Conservation (phyloP, 2,113 vertebrate genomes). For the Cariama cristata region DNA sequence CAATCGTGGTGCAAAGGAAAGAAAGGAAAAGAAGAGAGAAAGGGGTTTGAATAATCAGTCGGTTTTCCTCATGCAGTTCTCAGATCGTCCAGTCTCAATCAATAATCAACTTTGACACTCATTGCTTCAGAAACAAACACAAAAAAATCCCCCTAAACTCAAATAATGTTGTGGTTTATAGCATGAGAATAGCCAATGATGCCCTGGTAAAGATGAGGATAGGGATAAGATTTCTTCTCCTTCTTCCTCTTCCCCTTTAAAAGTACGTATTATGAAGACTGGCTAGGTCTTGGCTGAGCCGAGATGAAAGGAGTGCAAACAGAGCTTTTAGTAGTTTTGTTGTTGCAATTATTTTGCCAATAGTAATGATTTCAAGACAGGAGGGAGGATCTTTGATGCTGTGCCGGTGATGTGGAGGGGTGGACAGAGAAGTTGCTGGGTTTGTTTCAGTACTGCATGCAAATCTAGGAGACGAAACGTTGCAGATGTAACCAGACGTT, state of each 20-base stretch:
- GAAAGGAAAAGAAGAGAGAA: constrained; percentile 31
- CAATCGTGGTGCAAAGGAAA: constrained; percentile 11
- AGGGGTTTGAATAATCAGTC: constrained; percentile 17
- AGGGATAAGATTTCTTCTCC: not conserved
- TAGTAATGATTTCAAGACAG: constrained; percentile 56
- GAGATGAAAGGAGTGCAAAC: constrained; percentile 66
- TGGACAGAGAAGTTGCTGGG: not conserved
- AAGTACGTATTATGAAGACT: not conserved
- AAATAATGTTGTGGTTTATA: not conserved
- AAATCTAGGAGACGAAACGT: not conserved
- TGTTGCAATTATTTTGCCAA: constrained; percentile 71
- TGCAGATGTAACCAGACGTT: fast-evolving
- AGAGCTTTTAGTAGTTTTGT: constrained; percentile 55
- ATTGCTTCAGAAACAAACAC: constrained; percentile 51
- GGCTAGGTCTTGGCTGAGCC: not conserved
- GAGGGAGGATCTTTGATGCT: constrained; percentile 1
- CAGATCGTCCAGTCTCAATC: constrained; percentile 60
- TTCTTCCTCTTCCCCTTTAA: not conserved
- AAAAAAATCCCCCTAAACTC: constrained; percentile 12
- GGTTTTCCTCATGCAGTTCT: constrained; percentile 23
- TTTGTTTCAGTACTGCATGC: not conserved
- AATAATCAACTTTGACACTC: constrained; percentile 65
- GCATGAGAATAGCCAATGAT: not conserved
- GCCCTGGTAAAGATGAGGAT: not conserved
- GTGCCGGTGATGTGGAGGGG: not conserved